Base-by-base conservation (phyloP, 2,797 vertebrate species). In the Apogon talboti region DNA sequence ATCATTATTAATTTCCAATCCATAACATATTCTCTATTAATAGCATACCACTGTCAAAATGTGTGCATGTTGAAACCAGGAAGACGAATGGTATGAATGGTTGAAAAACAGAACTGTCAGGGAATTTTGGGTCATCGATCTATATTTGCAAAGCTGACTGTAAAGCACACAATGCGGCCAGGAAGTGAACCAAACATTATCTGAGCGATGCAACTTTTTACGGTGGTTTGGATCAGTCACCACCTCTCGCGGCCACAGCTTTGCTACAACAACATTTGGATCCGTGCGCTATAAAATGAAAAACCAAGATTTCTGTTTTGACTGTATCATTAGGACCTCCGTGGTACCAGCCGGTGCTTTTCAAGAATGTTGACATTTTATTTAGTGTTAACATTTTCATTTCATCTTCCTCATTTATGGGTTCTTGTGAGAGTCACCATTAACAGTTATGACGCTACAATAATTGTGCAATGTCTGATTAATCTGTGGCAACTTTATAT, bases 401-500 rank as follows among this genome's bases (percentile, higher is more conserved):
- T 69, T 79, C 51, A 58, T 77, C 14, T 49, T 50, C 56, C 44
- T 79, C 80, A 81, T 85, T 89, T 78, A 62, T 81, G 83, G 91
- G 89, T 83, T 90, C 80, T 81, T 89, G 81, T 87, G 89, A 87
- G 90, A 88, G 89, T 93, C 92, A 91, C 87, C 92, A 89, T 89
- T 90, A 71, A 87, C 88, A 67, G 86, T 89, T 68, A 87, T 18
- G 87, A 86, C 84, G 73, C 86, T 92, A 71, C 78, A 89, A 82
- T 94, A 92, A 92, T 85, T 88, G 93, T 95, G 93, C 93, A 94
- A 93, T 94, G 93, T 94, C 89, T 86, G 87, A 74, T 80, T 89
- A 89, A 94, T 94, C 82, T 82, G 91, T 92, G 93, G 87, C 91
- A 92, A 92, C 89, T 94, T 95, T 94, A 93, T 95, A 87, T 94